Base-by-base conservation (phyloP, 2,113 vertebrate genomes). In the Microcebus ravelobensis region DNA sequence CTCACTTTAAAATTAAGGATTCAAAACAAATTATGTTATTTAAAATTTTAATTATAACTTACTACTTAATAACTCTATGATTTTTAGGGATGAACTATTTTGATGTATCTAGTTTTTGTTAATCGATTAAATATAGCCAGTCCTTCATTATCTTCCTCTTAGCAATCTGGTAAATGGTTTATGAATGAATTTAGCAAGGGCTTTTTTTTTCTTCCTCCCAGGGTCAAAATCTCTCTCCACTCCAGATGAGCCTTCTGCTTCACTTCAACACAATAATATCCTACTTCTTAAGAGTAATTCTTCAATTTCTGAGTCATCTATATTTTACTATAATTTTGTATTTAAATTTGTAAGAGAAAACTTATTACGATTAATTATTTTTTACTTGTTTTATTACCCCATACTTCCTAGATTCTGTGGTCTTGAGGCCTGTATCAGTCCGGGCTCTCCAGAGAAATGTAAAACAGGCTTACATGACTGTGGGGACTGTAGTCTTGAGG, bases 71-170 rank as follows among this genome's bases (percentile, higher is more conserved):
- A 73, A 84, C 48, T 91, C 12, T 79, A 7, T 91, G 29, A 55
- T 80, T 90, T 90, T 94, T 68, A 79, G 84, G 83, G 29, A n/a
- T 76, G 36, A 93, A 89, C 77, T 59, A 79, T 36, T 70, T 95
- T 77, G 25, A 89, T n/a, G 18, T 21, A 45, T 91, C 68, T 55
- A 80, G 65, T 50, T 52, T 87, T 61, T 79, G 8, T 34, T 77
- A 55, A 73, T 61, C 2, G 8, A 71, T 79, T 77, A 86, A 91
- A 42, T 89, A 65, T 18, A 82, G 29, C 15, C 61, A 59, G 95
- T 89, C 34, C 39, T 84, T 95, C 25, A 70, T 89, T 86, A 83
- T 71, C 50, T 87, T 80, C 29, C 76, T 93, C 50, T 83, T 74
- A 93, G 29, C 73, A 73, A 36, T 23, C 79, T 84, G 71, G 23